Percentiles rank a stretch among this genome's conserved stretches.
Conservation (phyloP, 2,888 invertebrate species). For the Nomada fucata region DNA sequence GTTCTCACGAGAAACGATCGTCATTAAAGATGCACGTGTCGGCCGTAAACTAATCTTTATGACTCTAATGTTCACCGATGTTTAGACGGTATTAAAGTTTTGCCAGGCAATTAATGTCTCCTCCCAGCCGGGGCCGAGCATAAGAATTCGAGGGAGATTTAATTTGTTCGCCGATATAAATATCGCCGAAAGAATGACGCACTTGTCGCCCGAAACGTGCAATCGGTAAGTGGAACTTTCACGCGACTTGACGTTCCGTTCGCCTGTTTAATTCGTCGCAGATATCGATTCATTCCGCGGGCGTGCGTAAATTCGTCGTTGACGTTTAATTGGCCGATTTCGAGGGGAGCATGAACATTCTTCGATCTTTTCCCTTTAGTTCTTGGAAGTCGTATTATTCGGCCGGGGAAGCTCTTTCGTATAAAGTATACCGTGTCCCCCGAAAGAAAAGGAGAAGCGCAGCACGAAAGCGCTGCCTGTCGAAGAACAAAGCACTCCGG, state of each 20-base stretch:
- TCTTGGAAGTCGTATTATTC: neutral
- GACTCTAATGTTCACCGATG: conserved; percentile 40
- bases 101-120: neutral
- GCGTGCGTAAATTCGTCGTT: neutral
- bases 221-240: conserved; percentile 18
- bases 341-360: too few relatives aligned
- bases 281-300: neutral
- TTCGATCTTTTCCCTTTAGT: neutral
- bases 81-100: conserved; percentile 6
- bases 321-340: conserved; percentile 2
- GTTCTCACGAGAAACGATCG: conserved; percentile 32
- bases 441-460: neutral
- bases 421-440: neutral
- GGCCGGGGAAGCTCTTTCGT: neutral
- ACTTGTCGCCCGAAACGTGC: conserved; percentile 7
- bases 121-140: too few relatives aligned
- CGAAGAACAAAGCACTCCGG: conserved; percentile 10
- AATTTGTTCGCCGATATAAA: neutral
- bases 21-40: conserved; percentile 16
- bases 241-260: conserved; percentile 14
- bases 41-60: conserved; percentile 54
- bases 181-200: conserved; percentile 20
- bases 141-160: neutral
- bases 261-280: neutral
- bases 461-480: neutral